Conservation (phyloP, 1,140 invertebrate genomes). For the Caenorhabditis elegans region DNA sequence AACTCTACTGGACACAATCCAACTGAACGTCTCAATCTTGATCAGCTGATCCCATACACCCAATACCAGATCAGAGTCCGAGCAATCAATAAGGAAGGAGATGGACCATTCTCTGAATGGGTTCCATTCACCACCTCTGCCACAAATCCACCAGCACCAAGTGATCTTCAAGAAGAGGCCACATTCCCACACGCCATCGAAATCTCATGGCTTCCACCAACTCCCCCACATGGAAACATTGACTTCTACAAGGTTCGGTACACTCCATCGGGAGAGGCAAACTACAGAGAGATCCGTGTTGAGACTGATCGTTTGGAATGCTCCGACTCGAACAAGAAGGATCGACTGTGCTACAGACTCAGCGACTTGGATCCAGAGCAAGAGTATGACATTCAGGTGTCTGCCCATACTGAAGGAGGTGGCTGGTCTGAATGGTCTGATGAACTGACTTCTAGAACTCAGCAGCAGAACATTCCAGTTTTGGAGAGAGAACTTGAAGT, state of each 20-base stretch:
- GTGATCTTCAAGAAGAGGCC: constrained; percentile 62
- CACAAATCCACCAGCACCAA: constrained; percentile 58
- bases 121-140: constrained; percentile 57
- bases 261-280: constrained; percentile 57
- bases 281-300: constrained; percentile 63
- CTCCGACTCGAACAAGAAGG: constrained; percentile 55
- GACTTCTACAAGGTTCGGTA: constrained; percentile 61
- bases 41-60: constrained; percentile 61
- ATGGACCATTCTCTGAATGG: constrained; percentile 64
- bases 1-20: constrained; percentile 51
- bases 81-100: constrained; percentile 58
- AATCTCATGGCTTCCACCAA: constrained; percentile 63
- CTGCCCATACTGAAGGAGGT: constrained; percentile 64
- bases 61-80: constrained; percentile 62
- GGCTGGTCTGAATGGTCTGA: constrained; percentile 66
- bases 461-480: constrained; percentile 64
- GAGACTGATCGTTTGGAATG: constrained; percentile 59
- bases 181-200: constrained; percentile 60
- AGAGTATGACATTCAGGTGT: constrained; percentile 64
- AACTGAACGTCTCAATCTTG: constrained; percentile 59
- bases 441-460: constrained; percentile 52
- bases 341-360: constrained; percentile 62
- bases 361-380: constrained; percentile 63
- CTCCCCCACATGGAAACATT: constrained; percentile 62
- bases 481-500: constrained; percentile 61